Percentiles rank a stretch among this genome's conserved stretches.
Evolutionary conservation across 2,113 vertebrate species (phyloP).

Genomic region (Nothoprocta pentlandii): DNA sequence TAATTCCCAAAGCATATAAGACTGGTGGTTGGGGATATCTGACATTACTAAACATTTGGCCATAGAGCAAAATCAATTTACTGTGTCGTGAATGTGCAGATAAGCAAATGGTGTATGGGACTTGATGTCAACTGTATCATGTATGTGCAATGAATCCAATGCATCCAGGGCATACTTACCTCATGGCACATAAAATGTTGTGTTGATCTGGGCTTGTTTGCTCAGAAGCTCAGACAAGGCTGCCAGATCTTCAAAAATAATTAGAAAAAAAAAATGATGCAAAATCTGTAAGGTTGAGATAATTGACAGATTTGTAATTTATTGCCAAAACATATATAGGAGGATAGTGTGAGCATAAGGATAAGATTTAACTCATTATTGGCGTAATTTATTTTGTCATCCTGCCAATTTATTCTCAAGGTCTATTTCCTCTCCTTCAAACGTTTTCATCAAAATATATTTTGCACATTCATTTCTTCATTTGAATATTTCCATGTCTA

Average conservation of each 20-base stretch:
- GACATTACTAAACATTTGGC: background rate
- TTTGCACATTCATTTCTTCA: background rate
- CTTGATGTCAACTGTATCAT: background rate
- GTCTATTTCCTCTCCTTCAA: background rate
- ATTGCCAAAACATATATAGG: background rate
- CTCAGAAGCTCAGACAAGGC: background rate
- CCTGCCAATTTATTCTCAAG: background rate
- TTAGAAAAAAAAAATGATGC: background rate
- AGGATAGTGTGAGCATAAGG: background rate
- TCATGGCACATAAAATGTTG: accelerated
- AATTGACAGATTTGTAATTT: background rate
- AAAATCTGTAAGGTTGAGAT: background rate
- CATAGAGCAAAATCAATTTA: background rate
- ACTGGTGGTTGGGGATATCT: background rate
- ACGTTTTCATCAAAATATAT: background rate
- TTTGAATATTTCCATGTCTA: background rate
- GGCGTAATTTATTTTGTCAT: background rate
- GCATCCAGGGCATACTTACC: background rate
- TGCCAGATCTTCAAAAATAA: background rate
- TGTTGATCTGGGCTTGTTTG: background rate
- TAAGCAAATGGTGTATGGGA: background rate
- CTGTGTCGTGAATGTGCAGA: background rate
- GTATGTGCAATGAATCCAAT: background rate
- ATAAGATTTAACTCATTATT: background rate
- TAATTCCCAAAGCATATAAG: background rate